phyloP scores from a whole-genome alignment of 2,113 vertebrate genomes.

The Acanthochromis polyacanthus region DNA sequence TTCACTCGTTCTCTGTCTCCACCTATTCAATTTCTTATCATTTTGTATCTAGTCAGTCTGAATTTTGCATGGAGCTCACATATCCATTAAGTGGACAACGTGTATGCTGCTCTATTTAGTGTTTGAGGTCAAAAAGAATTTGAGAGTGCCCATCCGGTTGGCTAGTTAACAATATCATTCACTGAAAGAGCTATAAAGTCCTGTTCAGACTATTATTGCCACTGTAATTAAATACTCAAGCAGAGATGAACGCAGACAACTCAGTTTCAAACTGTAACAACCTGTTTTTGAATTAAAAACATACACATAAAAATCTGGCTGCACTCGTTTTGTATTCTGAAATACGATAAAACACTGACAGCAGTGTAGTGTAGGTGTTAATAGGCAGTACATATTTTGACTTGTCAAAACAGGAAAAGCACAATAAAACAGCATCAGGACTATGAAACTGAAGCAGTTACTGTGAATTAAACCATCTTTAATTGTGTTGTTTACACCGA shows the following conservation, averaged over 20 bases:
- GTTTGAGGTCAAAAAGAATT: constrained; percentile 12
- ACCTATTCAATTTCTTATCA: constrained; percentile 11
- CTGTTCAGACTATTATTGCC: not conserved
- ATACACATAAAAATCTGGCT: not conserved
- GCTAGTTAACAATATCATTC: not conserved
- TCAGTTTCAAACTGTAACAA: too few species aligned
- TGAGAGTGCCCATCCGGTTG: not conserved
- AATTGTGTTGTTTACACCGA: not conserved
- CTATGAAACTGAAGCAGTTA: too few species aligned
- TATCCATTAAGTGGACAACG: not conserved
- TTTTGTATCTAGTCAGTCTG: not conserved
- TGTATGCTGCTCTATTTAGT: constrained; percentile 12
- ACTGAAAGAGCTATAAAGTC: not conserved
- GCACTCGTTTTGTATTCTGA: not conserved
- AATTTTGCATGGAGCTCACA: constrained; percentile 15
- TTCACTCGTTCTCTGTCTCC: constrained; percentile 16
- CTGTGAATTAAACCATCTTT: too few species aligned
- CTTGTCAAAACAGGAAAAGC: too few species aligned
- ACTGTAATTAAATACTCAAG: too few species aligned
- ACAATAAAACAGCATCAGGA: too few species aligned
- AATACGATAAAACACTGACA: not conserved
- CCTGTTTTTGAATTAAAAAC: not conserved
- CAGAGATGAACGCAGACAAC: not conserved
- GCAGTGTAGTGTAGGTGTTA: too few species aligned
- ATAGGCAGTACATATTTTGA: too few species aligned